These are phyloP conservation scores for Apamea epomidion DNA, from an alignment of 2,888 invertebrate species.

Conservation along the genomic window DNA sequence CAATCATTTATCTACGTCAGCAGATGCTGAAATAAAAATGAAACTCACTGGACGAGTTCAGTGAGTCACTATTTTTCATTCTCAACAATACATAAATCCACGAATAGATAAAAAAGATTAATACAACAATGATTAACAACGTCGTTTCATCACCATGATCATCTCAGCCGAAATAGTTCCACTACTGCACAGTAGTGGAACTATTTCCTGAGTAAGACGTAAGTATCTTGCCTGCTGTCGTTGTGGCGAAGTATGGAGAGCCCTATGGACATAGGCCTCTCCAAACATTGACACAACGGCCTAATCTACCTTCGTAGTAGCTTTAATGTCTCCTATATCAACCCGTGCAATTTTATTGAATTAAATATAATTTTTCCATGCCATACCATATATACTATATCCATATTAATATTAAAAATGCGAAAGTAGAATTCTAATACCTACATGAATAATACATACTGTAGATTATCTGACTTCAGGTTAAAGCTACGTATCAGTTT, in stretches of 20 bases:
- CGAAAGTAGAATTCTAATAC: background rate
- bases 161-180: background rate
- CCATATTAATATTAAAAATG: background rate
- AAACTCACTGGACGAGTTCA: background rate
- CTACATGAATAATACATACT: background rate
- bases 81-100: background rate
- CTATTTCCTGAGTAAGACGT: no score
- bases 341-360: background rate
- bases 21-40: background rate
- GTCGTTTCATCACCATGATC: background rate
- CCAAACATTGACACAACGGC: no score
- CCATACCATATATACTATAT: background rate
- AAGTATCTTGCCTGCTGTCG: no score
- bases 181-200: no score
- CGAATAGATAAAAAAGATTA: background rate
- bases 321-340: background rate
- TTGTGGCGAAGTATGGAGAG: no score
- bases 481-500: background rate
- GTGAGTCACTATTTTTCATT: background rate
- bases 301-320: background rate
- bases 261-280: no score
- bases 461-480: background rate
- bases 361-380: background rate
- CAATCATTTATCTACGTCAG: background rate
- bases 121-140: background rate